Percentiles rank a stretch among this genome's conserved stretches.
phyloP scores from a whole-genome alignment of 2,113 vertebrate genomes.

The Galemys pyrenaicus region DNA sequence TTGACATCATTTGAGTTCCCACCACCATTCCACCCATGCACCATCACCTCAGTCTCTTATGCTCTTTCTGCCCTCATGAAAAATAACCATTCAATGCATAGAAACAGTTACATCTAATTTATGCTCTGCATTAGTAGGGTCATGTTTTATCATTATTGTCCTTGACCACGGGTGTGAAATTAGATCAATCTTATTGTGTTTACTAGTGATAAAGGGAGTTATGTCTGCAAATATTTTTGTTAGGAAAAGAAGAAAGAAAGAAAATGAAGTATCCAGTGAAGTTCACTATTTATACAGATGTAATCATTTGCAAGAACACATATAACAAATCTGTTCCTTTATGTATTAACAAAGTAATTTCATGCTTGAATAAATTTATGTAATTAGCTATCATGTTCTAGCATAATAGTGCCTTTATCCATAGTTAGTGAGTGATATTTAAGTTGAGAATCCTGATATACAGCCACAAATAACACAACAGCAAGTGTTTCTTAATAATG shows the following conservation, averaged over 20 bases:
- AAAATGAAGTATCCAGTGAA: conserved; percentile 36
- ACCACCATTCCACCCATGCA: too few relatives aligned
- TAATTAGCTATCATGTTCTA: conserved; percentile 67
- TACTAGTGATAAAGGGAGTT: conserved; percentile 47
- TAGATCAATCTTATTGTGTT: conserved; percentile 39
- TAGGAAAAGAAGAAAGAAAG: conserved; percentile 41
- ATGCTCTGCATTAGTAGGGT: neutral
- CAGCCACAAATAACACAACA: neutral
- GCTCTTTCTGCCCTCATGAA: too few relatives aligned
- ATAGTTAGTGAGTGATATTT: conserved; percentile 55
- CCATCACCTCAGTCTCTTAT: too few relatives aligned
- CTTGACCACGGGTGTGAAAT: conserved; percentile 32
- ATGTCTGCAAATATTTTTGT: conserved; percentile 50
- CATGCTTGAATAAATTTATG: conserved; percentile 58
- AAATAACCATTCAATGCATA: neutral
- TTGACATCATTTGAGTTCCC: too few relatives aligned
- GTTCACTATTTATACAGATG: conserved; percentile 63
- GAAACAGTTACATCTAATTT: neutral
- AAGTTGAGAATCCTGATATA: conserved; percentile 46
- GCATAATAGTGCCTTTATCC: conserved; percentile 32
- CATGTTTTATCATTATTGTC: conserved; percentile 31
- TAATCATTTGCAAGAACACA: conserved; percentile 70
- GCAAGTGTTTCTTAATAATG: conserved; percentile 41
- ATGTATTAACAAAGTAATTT: conserved; percentile 75
- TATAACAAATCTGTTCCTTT: conserved; percentile 52